Conservation (phyloP, 92 coral and sea anemone genomes). For the Pocillopora meandrina region DNA sequence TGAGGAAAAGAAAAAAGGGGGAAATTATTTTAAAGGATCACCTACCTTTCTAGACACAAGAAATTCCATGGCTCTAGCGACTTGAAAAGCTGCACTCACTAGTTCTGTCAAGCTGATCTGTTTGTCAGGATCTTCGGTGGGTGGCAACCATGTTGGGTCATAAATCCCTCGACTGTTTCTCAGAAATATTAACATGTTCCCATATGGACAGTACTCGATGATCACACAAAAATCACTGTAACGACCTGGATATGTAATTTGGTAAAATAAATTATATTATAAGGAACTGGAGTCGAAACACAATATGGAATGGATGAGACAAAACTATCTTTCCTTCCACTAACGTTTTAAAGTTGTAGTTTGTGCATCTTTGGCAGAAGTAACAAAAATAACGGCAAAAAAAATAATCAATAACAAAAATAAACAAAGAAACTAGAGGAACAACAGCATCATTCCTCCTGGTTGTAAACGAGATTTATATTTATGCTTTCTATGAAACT, state of each 20-base stretch:
- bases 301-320: too few relatives aligned
- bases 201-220: conserved; percentile 87
- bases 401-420: too few relatives aligned
- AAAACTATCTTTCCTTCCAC: too few relatives aligned
- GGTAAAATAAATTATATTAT: neutral
- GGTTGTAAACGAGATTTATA: too few relatives aligned
- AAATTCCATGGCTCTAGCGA: conserved; percentile 94
- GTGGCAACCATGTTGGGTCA: conserved; percentile 76
- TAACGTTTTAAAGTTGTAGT: too few relatives aligned
- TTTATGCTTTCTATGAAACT: too few relatives aligned
- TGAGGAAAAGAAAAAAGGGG: too few relatives aligned
- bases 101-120: conserved; percentile 76
- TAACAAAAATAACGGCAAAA: too few relatives aligned
- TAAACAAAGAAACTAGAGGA: too few relatives aligned
- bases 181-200: conserved; percentile 79
- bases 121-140: conserved; percentile 60
- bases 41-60: conserved; percentile 80
- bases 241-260: conserved; percentile 52
- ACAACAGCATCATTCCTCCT: too few relatives aligned
- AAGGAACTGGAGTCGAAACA: neutral
- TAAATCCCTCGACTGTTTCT: conserved; percentile 69
- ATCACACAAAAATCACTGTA: conserved; percentile 75
- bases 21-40: neutral
- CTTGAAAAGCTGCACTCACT: conserved; percentile 84
- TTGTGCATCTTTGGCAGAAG: too few relatives aligned